These are phyloP conservation scores for Pogonocichla stellata DNA, from an alignment of 2,113 vertebrate genomes.

Conservation along the genomic window DNA sequence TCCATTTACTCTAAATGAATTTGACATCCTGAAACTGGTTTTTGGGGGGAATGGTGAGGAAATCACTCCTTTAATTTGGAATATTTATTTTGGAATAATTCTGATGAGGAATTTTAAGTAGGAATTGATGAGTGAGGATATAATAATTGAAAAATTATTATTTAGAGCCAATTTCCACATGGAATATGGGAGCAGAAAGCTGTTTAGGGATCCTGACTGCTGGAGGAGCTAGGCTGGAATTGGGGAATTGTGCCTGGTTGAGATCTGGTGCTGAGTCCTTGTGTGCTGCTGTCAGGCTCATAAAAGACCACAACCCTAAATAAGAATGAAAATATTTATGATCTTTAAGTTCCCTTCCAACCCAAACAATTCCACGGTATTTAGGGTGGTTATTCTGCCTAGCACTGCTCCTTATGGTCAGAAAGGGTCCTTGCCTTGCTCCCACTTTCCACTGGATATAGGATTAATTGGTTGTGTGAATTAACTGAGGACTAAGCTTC, in stretches of 20 bases:
- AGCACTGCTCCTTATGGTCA: not conserved
- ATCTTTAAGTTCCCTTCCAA: not conserved
- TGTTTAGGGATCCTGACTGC: not conserved
- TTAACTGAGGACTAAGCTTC: constrained; percentile 62
- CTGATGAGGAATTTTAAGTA: not conserved
- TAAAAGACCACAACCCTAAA: not conserved
- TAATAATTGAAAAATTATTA: not conserved
- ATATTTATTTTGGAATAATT: not conserved
- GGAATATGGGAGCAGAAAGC: not conserved
- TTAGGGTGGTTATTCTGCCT: not conserved
- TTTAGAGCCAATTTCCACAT: rapidly evolving
- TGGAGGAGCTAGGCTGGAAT: not conserved
- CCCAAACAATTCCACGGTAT: not conserved
- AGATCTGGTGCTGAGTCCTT: not conserved
- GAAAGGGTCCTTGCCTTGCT: constrained; percentile 27
- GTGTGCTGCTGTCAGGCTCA: not conserved
- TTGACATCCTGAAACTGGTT: rapidly evolving
- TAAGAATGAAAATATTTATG: not conserved
- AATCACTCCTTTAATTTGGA: not conserved
- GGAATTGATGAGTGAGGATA: not conserved
- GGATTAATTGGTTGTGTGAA: constrained; percentile 57
- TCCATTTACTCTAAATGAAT: not conserved
- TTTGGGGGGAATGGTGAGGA: not conserved
- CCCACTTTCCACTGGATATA: not conserved
- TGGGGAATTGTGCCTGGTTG: not conserved